A percentile compares a stretch with the other conserved stretches of the same genome.
Conservation (phyloP, 2,888 invertebrate genomes). For the Drosophila paracracens region DNA sequence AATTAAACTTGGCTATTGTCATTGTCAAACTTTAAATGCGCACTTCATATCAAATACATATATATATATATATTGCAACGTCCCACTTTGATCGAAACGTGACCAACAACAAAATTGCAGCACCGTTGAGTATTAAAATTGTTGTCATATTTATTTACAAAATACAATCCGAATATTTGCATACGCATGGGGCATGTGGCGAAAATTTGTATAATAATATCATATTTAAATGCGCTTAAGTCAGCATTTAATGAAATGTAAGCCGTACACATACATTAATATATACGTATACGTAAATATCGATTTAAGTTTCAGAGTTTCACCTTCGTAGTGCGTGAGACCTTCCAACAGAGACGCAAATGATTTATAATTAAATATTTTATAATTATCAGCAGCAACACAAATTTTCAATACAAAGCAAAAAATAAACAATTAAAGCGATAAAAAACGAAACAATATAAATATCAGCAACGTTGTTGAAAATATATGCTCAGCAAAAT, state of each 20-base stretch:
- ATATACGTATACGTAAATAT: slow-evolving; percentile 22
- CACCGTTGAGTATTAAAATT: slow-evolving; percentile 38
- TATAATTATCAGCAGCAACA: slow-evolving; percentile 61
- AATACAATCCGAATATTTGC: slow-evolving; percentile 69
- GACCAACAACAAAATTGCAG: slow-evolving; percentile 14
- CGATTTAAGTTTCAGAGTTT: slow-evolving; percentile 59
- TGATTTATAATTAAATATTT: slow-evolving; percentile 81
- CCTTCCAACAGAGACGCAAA: slow-evolving; percentile 63
- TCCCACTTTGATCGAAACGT: slow-evolving; percentile 43
- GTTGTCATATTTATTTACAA: slow-evolving; percentile 56
- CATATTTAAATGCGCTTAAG: slow-evolving; percentile 70
- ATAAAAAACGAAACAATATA: slow-evolving; percentile 39
- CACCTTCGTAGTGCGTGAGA: slow-evolving; percentile 75
- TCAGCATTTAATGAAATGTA: slow-evolving; percentile 73
- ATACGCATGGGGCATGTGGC: slow-evolving; percentile 46
- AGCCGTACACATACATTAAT: slow-evolving; percentile 37
- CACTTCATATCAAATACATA: slow-evolving; percentile 12
- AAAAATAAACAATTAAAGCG: slow-evolving; percentile 42
- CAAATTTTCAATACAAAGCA: slow-evolving; percentile 18
- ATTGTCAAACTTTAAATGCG: slow-evolving; percentile 32
- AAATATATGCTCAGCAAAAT: slow-evolving; percentile 61
- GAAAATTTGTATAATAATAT: slow-evolving; percentile 72
- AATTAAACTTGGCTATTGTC: slow-evolving; percentile 22
- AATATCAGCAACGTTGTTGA: slow-evolving; percentile 54
- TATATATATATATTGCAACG: not conserved